Conservation (phyloP, 2,797 vertebrate species). For the Anniella stebbinsi region DNA sequence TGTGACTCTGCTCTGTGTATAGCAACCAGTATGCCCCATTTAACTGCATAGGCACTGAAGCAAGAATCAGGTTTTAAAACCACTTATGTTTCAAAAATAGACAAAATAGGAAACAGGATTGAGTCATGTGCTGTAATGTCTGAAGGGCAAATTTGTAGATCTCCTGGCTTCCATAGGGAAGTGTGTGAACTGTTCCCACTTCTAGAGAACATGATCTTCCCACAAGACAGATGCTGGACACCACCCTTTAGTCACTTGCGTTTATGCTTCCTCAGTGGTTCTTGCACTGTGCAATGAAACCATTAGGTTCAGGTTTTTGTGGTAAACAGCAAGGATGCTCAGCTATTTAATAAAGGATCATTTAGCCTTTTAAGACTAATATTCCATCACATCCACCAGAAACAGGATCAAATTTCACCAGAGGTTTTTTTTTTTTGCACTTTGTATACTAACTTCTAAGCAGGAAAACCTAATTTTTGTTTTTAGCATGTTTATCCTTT, state of each 20-base stretch:
- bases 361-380: slow-evolving; percentile 35
- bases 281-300: neutral
- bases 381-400: slow-evolving; percentile 57
- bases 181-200: neutral
- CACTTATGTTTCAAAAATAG: neutral
- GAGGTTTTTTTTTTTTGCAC: slow-evolving; percentile 49
- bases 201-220: neutral
- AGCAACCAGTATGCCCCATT: neutral
- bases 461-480: slow-evolving; percentile 59
- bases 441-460: slow-evolving; percentile 57
- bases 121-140: neutral
- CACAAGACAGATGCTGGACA: neutral
- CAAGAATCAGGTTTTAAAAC: neutral
- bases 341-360: slow-evolving; percentile 24
- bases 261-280: neutral
- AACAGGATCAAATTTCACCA: slow-evolving; percentile 54
- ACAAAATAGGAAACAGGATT: neutral
- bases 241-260: neutral
- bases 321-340: slow-evolving; percentile 17
- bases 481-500: slow-evolving; percentile 72
- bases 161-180: neutral
- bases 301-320: neutral
- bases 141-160: neutral
- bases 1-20: neutral
- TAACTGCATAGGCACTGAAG: too few relatives aligned